phyloP scores from a whole-genome alignment of 2,113 vertebrate genomes.

The Oreochromis tanganicae region DNA sequence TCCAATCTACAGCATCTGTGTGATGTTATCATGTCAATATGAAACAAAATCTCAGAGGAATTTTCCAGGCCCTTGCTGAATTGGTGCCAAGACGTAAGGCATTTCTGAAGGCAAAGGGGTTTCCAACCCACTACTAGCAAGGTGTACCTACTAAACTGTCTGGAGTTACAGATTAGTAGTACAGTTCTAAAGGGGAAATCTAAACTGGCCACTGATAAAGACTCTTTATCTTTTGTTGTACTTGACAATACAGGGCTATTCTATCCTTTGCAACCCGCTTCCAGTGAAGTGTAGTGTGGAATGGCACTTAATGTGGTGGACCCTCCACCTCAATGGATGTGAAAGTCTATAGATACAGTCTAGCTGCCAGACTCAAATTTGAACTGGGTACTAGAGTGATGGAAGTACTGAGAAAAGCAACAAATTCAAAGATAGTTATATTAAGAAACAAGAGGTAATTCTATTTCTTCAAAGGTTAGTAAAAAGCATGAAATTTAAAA shows the following conservation, averaged over 20 bases:
- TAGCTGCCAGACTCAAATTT: not conserved
- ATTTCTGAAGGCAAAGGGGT: not conserved
- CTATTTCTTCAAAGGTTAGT: not conserved
- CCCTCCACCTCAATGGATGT: not conserved
- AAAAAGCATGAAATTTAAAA: not conserved
- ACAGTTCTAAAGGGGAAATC: not conserved
- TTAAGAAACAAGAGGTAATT: not conserved
- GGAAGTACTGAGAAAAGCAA: not conserved
- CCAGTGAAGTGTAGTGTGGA: not conserved
- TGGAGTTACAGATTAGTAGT: not conserved
- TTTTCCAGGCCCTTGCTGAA: not conserved
- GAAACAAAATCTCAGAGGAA: not conserved
- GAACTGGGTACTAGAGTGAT: not conserved
- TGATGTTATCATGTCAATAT: not conserved
- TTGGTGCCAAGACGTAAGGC: not conserved
- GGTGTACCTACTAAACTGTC: not conserved
- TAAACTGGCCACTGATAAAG: not conserved
- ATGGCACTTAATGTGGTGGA: accelerated
- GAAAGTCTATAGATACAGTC: accelerated
- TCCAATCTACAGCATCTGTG: not conserved
- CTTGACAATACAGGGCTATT: not conserved
- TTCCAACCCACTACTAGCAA: not conserved
- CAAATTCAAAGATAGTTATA: not conserved
- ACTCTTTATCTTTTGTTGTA: not conserved
- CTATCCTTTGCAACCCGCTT: not conserved